Conservation (phyloP, 1,140 invertebrate genomes). For the Pseudomyrmex dendroicus region DNA sequence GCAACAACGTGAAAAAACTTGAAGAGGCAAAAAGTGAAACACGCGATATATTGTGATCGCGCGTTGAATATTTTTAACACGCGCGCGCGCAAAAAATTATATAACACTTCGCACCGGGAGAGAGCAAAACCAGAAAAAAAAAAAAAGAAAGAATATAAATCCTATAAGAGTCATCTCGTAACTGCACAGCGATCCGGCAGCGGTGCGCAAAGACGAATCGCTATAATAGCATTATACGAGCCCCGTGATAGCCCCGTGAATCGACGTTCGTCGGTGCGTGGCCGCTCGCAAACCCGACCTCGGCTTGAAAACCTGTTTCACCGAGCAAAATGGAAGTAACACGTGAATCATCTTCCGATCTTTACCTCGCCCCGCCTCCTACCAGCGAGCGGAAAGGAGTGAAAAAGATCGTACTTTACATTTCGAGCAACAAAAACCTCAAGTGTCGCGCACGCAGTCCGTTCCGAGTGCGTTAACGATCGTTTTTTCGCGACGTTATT, state of each 20-base stretch:
- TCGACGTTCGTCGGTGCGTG: not conserved
- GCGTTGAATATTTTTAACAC: not conserved
- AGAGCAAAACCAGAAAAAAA: not conserved
- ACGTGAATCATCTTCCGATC: conserved; percentile 31
- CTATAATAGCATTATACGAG: conserved; percentile 7
- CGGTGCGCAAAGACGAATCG: conserved; percentile 4
- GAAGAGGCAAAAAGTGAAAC: too few species aligned
- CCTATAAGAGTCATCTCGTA: not conserved
- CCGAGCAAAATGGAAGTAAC: conserved; percentile 61
- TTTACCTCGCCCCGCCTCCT: conserved; percentile 42
- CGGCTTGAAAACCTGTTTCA: conserved; percentile 61
- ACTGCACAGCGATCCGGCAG: not conserved
- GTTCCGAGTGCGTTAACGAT: too few species aligned
- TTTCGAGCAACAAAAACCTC: not conserved
- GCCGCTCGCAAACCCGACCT: conserved; percentile 14
- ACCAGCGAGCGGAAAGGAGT: not conserved
- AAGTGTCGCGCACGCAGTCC: not conserved
- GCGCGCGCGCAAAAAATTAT: not conserved
- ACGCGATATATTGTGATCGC: too few species aligned
- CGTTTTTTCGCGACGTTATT: not conserved
- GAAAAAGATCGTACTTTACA: not conserved
- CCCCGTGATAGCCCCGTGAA: conserved; percentile 1
- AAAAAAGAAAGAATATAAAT: not conserved
- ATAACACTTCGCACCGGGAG: not conserved
- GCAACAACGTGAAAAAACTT: too few species aligned